Evolutionary conservation across 2,113 vertebrate genomes (phyloP), one percentile per base, ranked within the genome.

Genomic region (Coptodon rendalli): DNA sequence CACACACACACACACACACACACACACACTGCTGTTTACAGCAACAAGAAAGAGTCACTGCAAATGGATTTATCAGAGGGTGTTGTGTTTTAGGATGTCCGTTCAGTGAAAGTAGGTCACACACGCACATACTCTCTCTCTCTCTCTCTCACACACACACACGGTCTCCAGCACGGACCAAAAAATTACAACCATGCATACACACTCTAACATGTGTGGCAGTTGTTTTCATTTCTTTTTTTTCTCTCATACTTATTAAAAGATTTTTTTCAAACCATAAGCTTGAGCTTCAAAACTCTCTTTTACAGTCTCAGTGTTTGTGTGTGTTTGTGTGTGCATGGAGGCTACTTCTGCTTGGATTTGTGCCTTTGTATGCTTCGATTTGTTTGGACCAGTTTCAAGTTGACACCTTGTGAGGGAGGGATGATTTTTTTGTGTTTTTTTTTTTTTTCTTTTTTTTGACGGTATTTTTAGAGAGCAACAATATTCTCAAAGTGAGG

Each of bases 31-130:
- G 84, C 63, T 86, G 79, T 86, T 31, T 53, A 59, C 86, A 86
- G 85, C 61, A 66, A 78, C 84, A 89, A 80, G 57, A 85, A 84
- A 88, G 76, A 86, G 81, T 81, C 81, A 50, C 59, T 63, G 40
- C 12, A 3, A 85, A 83, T 53, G 68, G 92, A 92, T 94, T 93
- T 91, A 93, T 88, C 80, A 86, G 83, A 87, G 85, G 89, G 86
- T 82, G 90, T 59, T 89, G 87, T 91, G 89, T 87, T 87, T 91
- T 90, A 86, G 87, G 85, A 83, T 85, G 89, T 86, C 86, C 54
- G n/a, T 83, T 87, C 68, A 59, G 59, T 79, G 34, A 85, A 94
- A 93, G 91, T 93, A 89, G 94, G 94, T 94, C 94, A 89, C 16
- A 29, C 45, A 86, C 31, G 40, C 78, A 57, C 50, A 34, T 2